Percentiles rank a stretch among this genome's conserved stretches.
These are phyloP conservation scores for Montipora sp. DNA, from an alignment of 64 coral and sea anemone genomes.

Conservation along the genomic window DNA sequence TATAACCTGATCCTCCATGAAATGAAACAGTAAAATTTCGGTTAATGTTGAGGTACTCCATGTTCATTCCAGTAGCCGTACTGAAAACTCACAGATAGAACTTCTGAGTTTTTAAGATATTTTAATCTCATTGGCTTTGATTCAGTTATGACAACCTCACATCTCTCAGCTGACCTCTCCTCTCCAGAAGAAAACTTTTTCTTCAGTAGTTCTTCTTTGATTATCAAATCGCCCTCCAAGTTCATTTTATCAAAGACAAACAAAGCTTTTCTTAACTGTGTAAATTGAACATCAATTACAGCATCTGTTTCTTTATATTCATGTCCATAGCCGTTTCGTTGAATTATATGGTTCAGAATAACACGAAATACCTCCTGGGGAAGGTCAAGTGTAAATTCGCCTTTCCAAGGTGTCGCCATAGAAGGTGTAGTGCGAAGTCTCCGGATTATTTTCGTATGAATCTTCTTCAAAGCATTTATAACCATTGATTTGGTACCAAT, in stretches of 20 bases:
- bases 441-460: constrained; percentile 22
- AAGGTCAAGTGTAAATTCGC: constrained; percentile 37
- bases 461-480: constrained; percentile 6
- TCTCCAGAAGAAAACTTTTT: background rate
- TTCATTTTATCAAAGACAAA: constrained; percentile 30
- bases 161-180: constrained; percentile 35
- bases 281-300: constrained; percentile 27
- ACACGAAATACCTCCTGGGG: constrained; percentile 43
- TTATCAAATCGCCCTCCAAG: background rate
- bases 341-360: constrained; percentile 17
- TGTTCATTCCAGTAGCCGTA: constrained; percentile 41
- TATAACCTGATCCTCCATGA: no score
- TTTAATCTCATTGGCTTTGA: constrained; percentile 30
- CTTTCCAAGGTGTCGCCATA: constrained; percentile 24
- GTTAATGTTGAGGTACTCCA: constrained; percentile 5
- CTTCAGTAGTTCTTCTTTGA: constrained; percentile 24
- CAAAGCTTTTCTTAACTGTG: constrained; percentile 21
- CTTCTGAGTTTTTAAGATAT: constrained; percentile 51
- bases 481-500: constrained; percentile 14
- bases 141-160: constrained; percentile 12
- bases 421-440: constrained; percentile 28
- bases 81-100: constrained; percentile 37
- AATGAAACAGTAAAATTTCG: background rate
- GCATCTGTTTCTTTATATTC: background rate
- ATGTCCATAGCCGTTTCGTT: constrained; percentile 30